A percentile compares a stretch with the other conserved stretches of the same genome.
These are phyloP conservation scores for Tadarida brasiliensis DNA, from an alignment of 2,797 vertebrate species.

Conservation along the genomic window DNA sequence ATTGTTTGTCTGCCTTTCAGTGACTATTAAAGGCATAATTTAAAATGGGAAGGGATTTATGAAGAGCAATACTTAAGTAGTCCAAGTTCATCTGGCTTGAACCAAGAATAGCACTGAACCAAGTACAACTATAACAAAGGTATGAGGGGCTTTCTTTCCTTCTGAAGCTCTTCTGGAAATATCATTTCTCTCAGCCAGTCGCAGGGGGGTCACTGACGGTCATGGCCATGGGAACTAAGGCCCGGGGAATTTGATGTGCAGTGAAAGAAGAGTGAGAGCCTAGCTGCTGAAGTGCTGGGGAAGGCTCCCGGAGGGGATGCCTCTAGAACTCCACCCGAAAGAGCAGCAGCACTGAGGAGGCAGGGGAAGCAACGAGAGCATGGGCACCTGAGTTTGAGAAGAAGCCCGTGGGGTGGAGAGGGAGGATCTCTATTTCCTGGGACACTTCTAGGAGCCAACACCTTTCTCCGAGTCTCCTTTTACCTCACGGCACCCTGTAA, in stretches of 20 bases:
- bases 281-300: neutral
- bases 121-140: neutral
- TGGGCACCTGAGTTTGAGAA: neutral
- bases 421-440: neutral
- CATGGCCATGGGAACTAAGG: neutral
- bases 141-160: neutral
- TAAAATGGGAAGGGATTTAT: conserved; percentile 4
- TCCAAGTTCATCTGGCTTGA: neutral
- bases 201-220: neutral
- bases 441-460: neutral
- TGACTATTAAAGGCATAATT: conserved; percentile 9
- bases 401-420: neutral
- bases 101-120: neutral
- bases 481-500: neutral
- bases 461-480: neutral
- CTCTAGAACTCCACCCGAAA: neutral
- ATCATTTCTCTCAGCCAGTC: neutral
- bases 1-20: neutral
- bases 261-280: neutral
- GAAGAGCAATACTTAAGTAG: neutral
- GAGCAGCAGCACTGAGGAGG: neutral
- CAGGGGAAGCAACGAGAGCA: too few species aligned
- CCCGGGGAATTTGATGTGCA: neutral
- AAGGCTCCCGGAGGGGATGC: neutral
- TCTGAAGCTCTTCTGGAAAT: neutral